Base-by-base conservation (phyloP, 1,140 invertebrate genomes). In the Doryteuthis pealeii region DNA sequence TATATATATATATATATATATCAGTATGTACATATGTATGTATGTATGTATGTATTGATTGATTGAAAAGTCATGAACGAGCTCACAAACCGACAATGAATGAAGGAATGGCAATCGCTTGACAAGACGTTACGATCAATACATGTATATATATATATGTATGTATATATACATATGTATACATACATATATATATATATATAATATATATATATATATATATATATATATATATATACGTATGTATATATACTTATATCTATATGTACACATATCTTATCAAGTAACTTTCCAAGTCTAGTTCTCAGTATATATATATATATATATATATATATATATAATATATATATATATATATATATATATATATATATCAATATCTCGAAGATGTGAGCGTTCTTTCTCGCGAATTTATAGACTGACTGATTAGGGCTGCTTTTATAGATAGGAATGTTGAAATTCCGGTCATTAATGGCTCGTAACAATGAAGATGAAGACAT, bases 151-250 rank as follows among this genome's bases (percentile, higher is more conserved):
- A 71, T 18, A 40, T 35, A 40, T 43, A 10, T 71, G 35, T 45
- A 14, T n/a, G 26, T 6, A 18, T 40, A 12, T n/a, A 14, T 32
- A 71, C 28, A 28, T 40, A 32, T 40, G 18, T 49, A 71, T 32
- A 71, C 40, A 40, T 35, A 40, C 14, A 22, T 12, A 28, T 6
- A 45, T 31, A 83, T 67, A 15, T 73, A 70, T 18, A 76, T 40
- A 69, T 79, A 80, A 71, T 76, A 80, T 69, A 4, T 69, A 69
- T 43, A 69, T n/a, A 1, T 62, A 68, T 49, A 2, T 40, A 62
- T 15, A 69, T 67, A 22, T 40, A 68, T 68, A 26, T 8, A 43
- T n/a, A 67, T 22, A 15, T 10, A n/a, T 66, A 15, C n/a, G 28
- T 45, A 31, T 69, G 1, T 0, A 35, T 15, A 33, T 33, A 3